phyloP scores from a whole-genome alignment of 2,888 invertebrate genomes.

The Sericinus montela region DNA sequence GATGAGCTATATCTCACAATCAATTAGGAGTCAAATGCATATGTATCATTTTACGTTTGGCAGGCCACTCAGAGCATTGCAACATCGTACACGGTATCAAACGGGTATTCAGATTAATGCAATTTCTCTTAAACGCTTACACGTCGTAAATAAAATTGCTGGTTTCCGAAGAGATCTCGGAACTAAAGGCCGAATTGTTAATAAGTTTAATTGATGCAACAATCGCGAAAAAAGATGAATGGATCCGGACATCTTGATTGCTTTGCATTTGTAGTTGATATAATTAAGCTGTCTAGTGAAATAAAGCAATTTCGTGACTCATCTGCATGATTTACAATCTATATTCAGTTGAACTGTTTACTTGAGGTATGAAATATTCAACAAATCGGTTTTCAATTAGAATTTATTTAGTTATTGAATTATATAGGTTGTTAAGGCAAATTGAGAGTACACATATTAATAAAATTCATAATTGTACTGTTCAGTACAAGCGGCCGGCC shows the following conservation, averaged over 20 bases:
- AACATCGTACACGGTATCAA: slow-evolving; percentile 76
- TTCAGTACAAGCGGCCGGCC: too few relatives aligned
- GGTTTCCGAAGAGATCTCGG: slow-evolving; percentile 53
- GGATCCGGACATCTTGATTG: slow-evolving; percentile 31
- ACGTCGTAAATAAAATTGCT: slow-evolving; percentile 78
- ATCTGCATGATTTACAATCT: neutral
- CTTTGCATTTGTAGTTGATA: slow-evolving; percentile 27
- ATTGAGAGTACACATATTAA: too few relatives aligned
- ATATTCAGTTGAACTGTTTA: neutral
- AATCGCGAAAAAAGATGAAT: slow-evolving; percentile 40
- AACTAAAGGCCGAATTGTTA: slow-evolving; percentile 51
- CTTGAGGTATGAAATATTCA: too few relatives aligned
- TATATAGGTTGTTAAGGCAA: too few relatives aligned
- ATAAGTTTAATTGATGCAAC: slow-evolving; percentile 63
- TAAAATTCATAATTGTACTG: too few relatives aligned
- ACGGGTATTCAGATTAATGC: slow-evolving; percentile 78
- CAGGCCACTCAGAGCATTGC: slow-evolving; percentile 65
- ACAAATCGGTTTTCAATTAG: too few relatives aligned
- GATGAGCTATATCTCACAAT: slow-evolving; percentile 36
- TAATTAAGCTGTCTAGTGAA: slow-evolving; percentile 30
- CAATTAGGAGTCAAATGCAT: slow-evolving; percentile 29
- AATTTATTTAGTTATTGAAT: too few relatives aligned
- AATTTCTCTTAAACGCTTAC: slow-evolving; percentile 79
- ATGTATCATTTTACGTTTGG: slow-evolving; percentile 37
- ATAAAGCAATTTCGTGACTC: slow-evolving; percentile 26